These are phyloP conservation scores for Acromyrmex echinatior DNA, from an alignment of 1,140 invertebrate species.

Conservation along the genomic window DNA sequence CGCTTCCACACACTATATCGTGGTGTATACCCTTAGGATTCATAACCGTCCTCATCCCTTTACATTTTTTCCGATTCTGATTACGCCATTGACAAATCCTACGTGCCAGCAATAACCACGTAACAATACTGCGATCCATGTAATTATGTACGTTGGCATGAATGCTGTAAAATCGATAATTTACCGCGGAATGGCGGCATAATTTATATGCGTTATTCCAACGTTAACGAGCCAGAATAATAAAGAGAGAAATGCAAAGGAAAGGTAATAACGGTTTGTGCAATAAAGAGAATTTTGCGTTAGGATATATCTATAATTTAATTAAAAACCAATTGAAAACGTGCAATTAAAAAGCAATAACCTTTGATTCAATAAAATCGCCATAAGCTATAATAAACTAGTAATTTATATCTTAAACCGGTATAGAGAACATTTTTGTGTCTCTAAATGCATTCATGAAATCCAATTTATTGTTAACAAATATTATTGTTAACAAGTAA, in stretches of 20 bases:
- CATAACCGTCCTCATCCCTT: neutral
- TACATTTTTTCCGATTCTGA: neutral
- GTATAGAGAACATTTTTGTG: neutral
- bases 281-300: constrained; percentile 38
- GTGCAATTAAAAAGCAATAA: constrained; percentile 58
- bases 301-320: constrained; percentile 49
- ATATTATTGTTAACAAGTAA: neutral
- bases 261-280: constrained; percentile 45
- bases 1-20: neutral
- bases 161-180: constrained; percentile 62
- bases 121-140: constrained; percentile 55
- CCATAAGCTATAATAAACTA: constrained; percentile 22
- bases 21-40: constrained; percentile 6
- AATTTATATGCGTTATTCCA: constrained; percentile 57
- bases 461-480: neutral
- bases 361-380: constrained; percentile 42
- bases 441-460: neutral
- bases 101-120: constrained; percentile 5
- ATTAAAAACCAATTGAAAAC: constrained; percentile 60
- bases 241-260: constrained; percentile 59
- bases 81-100: constrained; percentile 49
- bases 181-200: constrained; percentile 56
- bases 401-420: constrained; percentile 2
- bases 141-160: constrained; percentile 54
- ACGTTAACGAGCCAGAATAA: constrained; percentile 55